phyloP scores from a whole-genome alignment of 2,888 invertebrate species.

The Melolontha melolontha region DNA sequence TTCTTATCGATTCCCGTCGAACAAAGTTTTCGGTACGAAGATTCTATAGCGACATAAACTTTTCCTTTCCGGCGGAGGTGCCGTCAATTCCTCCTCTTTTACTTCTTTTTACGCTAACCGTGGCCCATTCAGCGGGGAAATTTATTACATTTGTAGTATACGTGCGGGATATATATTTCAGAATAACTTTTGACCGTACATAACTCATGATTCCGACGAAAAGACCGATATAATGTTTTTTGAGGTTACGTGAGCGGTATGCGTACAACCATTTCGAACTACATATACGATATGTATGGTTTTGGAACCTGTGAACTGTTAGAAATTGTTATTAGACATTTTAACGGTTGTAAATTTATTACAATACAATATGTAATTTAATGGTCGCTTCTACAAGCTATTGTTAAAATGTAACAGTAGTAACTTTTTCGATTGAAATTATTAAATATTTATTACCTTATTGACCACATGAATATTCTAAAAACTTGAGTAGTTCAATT shows the following conservation, averaged over 20 bases:
- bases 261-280: neutral
- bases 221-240: conserved; percentile 31
- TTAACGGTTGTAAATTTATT: too few species aligned
- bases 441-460: too few species aligned
- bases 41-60: conserved; percentile 19
- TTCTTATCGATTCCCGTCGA: conserved; percentile 17
- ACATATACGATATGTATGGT: too few species aligned
- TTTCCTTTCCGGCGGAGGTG: conserved; percentile 31
- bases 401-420: too few species aligned
- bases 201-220: conserved; percentile 38
- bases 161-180: conserved; percentile 41
- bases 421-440: too few species aligned
- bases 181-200: conserved; percentile 33
- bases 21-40: conserved; percentile 11
- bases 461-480: too few species aligned
- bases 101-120: conserved; percentile 12
- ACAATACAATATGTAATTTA: too few species aligned
- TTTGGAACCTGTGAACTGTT: too few species aligned
- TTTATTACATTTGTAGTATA: conserved; percentile 41
- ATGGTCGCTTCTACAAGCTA: too few species aligned
- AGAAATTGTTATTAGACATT: too few species aligned
- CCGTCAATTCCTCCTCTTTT: conserved; percentile 16
- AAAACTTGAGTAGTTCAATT: too few species aligned
- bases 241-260: conserved; percentile 22
- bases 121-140: conserved; percentile 29